These are phyloP conservation scores for Linnaemya tessellans DNA, from an alignment of 2,888 invertebrate genomes.

Conservation along the genomic window DNA sequence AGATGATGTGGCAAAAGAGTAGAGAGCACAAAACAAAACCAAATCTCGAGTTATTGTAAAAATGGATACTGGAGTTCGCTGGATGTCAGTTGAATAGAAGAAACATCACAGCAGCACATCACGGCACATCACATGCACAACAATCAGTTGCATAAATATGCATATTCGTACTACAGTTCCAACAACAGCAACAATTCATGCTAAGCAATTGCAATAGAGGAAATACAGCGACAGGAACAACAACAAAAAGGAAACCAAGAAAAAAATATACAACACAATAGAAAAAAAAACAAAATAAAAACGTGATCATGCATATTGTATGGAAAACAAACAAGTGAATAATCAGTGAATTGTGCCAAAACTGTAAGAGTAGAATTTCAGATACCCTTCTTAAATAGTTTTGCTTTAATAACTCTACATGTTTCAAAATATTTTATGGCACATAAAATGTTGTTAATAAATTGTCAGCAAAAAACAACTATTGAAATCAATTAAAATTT, in stretches of 20 bases:
- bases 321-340: conserved; percentile 45
- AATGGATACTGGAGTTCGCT: conserved; percentile 60
- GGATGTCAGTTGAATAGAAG: conserved; percentile 60
- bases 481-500: no score
- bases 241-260: not conserved
- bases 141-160: conserved; percentile 63
- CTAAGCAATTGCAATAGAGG: conserved; percentile 10
- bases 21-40: conserved; percentile 27
- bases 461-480: no score
- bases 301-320: conserved; percentile 58
- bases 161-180: not conserved
- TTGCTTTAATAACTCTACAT: not conserved
- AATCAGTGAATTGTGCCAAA: conserved; percentile 11
- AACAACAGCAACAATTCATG: not conserved
- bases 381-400: conserved; percentile 12
- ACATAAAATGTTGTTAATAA: no score
- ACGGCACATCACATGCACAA: conserved; percentile 58
- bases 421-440: no score
- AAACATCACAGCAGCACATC: conserved; percentile 35
- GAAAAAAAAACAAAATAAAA: not conserved
- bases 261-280: not conserved
- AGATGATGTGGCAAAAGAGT: conserved; percentile 42
- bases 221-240: not conserved
- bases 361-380: not conserved
- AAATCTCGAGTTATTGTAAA: conserved; percentile 40